Percentiles rank a stretch among this genome's conserved stretches.
Conservation (phyloP, 2,888 invertebrate genomes). For the Lasioglossum figueresi region DNA sequence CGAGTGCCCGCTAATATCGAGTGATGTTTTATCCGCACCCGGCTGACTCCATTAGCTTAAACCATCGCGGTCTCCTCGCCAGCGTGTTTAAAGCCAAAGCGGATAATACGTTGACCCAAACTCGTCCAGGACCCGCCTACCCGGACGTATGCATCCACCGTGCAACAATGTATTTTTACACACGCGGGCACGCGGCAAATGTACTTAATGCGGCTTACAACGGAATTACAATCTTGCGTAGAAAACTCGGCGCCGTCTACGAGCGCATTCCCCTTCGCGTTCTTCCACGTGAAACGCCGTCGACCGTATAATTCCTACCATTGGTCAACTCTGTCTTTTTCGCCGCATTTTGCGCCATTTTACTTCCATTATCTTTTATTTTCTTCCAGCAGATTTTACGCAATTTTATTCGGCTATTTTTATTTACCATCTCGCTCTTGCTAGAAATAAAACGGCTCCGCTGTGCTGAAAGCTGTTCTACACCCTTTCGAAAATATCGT, state of each 20-base stretch:
- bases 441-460: not conserved
- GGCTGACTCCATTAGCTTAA: slow-evolving; percentile 50
- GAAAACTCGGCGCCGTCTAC: not conserved
- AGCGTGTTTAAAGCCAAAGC: slow-evolving; percentile 44
- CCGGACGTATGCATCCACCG: not conserved
- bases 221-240: slow-evolving; percentile 45
- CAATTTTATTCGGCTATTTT: not conserved
- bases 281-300: not conserved
- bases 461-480: not conserved
- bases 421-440: not conserved
- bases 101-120: slow-evolving; percentile 51
- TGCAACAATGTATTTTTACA: slow-evolving; percentile 31
- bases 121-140: not conserved
- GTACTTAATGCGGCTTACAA: slow-evolving; percentile 47
- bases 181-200: slow-evolving; percentile 24
- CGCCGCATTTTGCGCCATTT: not conserved
- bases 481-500: not conserved
- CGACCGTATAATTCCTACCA: not conserved
- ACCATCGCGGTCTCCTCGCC: slow-evolving; percentile 31
- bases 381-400: not conserved
- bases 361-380: slow-evolving; percentile 3
- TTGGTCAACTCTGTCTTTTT: not conserved
- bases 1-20: slow-evolving; percentile 29
- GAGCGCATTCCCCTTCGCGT: not conserved
- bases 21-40: slow-evolving; percentile 20